Evolutionary conservation across 2,797 vertebrate species (phyloP), one percentile per base, ranked within the genome.

Genomic region (Octomys mimax): DNA sequence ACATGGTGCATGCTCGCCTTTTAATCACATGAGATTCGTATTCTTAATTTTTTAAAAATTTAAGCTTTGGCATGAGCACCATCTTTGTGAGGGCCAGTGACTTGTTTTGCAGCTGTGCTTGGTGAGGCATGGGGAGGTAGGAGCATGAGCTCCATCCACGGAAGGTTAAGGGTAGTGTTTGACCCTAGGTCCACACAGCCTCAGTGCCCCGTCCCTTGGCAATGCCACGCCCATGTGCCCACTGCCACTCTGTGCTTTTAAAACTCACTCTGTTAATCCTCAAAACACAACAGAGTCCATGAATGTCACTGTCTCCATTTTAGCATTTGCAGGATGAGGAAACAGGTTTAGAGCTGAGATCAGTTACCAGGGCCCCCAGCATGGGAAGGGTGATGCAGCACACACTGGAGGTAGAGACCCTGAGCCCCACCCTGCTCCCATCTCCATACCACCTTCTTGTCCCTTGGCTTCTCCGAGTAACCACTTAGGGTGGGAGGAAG

Each of bases 181-280:
- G 36, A 71, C 31, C 11, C 31, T 16, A 24, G 16, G 21, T 39
- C 7, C 24, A 21, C 49, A 77, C 86, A 68, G 62, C 46, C 54
- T 42, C 61, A 31, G 61, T 13, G 28, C 0, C 5, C 33, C 75
- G 1, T n/a, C 59, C 46, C 64, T 49, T 3, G 31, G 82, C 0
- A 1, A 71, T 46, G 71, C 19, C 57, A 36, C 14, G 8, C 18
- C 70, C 26, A 1, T 9, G n/a, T 73, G n/a, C 12, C n/a, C 22
- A 8, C 8, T 59, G 59, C 36, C 87, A 22, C 42, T n/a, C 70
- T 79, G 49, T 9, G 14, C 54, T 61, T 39, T 81, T 39, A 46
- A 46, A 83, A 64, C 59, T 83, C 5, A 24, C 31, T 26, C 26
- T 21, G 18, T 84, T n/a, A 62, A 59, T 94, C 73, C 54, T 70